These are phyloP conservation scores for Heloderma charlesbogerti DNA, from an alignment of 2,113 vertebrate species.

Conservation along the genomic window DNA sequence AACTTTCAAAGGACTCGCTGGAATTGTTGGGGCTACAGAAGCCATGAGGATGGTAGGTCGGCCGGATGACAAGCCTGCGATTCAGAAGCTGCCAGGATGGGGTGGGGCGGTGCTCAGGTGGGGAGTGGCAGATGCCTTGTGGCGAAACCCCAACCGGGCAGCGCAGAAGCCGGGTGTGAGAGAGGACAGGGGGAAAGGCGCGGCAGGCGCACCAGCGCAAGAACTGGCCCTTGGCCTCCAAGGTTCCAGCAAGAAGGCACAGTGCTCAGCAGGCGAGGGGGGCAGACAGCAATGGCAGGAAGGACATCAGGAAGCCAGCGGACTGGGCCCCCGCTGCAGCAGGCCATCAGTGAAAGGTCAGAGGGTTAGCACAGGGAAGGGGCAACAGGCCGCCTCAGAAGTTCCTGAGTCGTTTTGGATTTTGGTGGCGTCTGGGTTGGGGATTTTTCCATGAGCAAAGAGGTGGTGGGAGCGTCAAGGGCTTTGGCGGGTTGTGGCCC, in stretches of 20 bases:
- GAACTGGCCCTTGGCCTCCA: not conserved
- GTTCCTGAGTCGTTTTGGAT: not conserved
- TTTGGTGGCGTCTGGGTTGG: too few species aligned
- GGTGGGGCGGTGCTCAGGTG: not conserved
- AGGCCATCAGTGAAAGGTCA: too few species aligned
- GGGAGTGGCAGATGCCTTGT: too few species aligned
- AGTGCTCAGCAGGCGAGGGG: not conserved
- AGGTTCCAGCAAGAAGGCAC: not conserved
- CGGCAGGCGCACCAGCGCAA: too few species aligned
- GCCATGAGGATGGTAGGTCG: not conserved
- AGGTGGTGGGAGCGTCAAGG: not conserved
- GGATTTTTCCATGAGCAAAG: rapidly evolving
- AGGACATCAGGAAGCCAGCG: too few species aligned
- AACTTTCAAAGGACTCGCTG: not conserved
- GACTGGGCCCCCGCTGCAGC: too few species aligned
- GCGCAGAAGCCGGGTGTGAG: not conserved
- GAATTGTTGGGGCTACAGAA: not conserved
- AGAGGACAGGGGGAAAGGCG: rapidly evolving
- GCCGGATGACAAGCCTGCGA: not conserved
- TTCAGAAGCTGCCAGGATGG: not conserved
- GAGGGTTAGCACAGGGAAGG: not conserved
- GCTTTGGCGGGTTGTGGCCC: constrained; percentile 49
- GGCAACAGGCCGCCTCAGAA: not conserved
- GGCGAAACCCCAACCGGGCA: not conserved
- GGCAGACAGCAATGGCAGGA: not conserved